Evolutionary conservation across 2,113 vertebrate species (phyloP).

Genomic region (Corythornis madagascariensis): DNA sequence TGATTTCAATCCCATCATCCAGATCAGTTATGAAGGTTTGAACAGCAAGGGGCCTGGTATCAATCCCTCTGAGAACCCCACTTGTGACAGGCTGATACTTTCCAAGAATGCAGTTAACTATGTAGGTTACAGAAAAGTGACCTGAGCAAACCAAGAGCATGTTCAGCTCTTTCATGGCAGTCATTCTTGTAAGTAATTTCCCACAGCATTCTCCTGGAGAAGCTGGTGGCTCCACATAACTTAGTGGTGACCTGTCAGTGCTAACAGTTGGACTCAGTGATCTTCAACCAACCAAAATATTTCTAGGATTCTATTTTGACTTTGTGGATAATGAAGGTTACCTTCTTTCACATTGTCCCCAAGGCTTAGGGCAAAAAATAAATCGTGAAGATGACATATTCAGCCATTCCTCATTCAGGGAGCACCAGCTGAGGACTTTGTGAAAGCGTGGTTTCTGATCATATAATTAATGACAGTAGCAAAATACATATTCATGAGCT

Average conservation of each 20-base stretch:
- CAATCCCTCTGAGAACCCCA: background rate
- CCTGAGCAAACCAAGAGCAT: background rate
- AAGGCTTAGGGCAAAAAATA: background rate
- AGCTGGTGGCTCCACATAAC: background rate
- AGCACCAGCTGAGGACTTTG: constrained; percentile 8
- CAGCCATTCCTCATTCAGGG: background rate
- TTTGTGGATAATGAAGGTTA: background rate
- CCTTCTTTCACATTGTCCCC: background rate
- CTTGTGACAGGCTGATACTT: background rate
- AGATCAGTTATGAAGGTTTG: background rate
- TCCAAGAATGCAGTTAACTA: background rate
- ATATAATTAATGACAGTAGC: background rate
- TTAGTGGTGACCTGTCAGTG: too few relatives aligned
- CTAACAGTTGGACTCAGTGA: too few relatives aligned
- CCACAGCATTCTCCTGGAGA: too few relatives aligned
- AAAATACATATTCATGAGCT: constrained; percentile 28
- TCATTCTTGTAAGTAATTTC: background rate
- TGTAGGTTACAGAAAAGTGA: background rate
- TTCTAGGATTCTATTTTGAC: background rate
- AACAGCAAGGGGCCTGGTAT: background rate
- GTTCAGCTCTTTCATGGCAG: background rate
- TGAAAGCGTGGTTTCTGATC: constrained; percentile 25
- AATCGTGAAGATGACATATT: background rate
- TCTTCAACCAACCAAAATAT: too few relatives aligned
- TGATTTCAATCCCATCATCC: background rate